A percentile compares a stretch with the other conserved stretches of the same genome.
phyloP scores from a whole-genome alignment of 2,113 vertebrate genomes.

The Cyphomyrus discorhynchus region DNA sequence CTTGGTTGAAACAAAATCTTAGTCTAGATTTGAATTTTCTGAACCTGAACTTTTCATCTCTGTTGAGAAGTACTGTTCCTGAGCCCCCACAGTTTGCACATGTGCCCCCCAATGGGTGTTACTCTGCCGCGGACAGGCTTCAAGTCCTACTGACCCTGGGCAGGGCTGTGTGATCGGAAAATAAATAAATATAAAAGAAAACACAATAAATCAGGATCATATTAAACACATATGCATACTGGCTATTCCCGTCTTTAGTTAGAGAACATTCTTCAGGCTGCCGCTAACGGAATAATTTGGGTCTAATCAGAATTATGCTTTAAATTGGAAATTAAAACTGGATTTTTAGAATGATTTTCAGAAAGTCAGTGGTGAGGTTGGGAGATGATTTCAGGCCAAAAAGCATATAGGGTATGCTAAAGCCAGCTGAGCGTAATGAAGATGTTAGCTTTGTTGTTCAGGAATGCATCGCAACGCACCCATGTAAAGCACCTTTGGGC shows the following conservation, averaged over 20 bases:
- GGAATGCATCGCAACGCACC: not conserved
- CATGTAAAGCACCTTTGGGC: not conserved
- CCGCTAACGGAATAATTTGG: not conserved
- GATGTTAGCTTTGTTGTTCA: not conserved
- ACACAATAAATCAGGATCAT: not conserved
- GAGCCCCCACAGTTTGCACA: not conserved
- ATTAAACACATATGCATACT: not conserved
- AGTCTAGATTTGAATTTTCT: not conserved
- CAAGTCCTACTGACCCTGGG: not conserved
- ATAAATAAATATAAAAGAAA: not conserved
- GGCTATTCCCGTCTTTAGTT: not conserved
- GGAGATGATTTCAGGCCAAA: not conserved
- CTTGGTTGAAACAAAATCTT: not conserved
- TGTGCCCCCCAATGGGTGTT: not conserved
- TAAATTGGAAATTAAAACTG: not conserved
- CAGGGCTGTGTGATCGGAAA: not conserved
- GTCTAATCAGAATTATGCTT: not conserved
- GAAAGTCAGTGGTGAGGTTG: not conserved
- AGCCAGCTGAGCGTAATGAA: not conserved
- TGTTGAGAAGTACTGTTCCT: not conserved
- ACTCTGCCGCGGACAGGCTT: not conserved
- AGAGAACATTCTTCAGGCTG: not conserved
- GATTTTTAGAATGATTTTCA: not conserved
- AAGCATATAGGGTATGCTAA: not conserved
- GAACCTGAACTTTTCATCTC: not conserved